Base-by-base conservation (phyloP, 2,113 vertebrate species). In the Tenebrosternarchus preto region DNA sequence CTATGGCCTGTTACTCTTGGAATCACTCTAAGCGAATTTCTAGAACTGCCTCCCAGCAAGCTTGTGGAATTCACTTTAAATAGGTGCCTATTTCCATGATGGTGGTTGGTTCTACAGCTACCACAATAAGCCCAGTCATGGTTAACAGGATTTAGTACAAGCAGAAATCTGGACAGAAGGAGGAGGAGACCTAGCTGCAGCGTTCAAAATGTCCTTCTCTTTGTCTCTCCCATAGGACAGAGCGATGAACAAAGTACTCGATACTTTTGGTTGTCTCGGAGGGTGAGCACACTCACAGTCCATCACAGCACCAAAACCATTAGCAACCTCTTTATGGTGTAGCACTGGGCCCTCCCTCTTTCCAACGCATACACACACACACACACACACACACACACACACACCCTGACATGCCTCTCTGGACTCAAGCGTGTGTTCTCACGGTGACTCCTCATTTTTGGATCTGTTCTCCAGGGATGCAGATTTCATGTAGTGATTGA, bases 281-380 rank as follows among this genome's bases (percentile, higher is more conserved):
- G 64, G 64, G n/a, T 8, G 7, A 20, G 7, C 31, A 20, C 5
- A 22, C 20, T 39, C 64, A 36, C 33, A 4, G 36, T 19, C 36
- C 29, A 36, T 67, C 31, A 36, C 64, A 67, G 64, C 64, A n/a
- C 6, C 31, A 39, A n/a, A 36, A 67, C 64, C 31, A 39, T 68
- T 39, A 68, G 19, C 63, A 66, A 33, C 11, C 25, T 33, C 63
- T 66, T 66, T n/a, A 20, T 25, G 29, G 29, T 19, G 64, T 0
- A 19, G 11, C 17, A 20, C 6, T 12, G 2, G 12, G 43, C 16
- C 22, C 29, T 19, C 27, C 31, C 27, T 31, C 59, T 61, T 3
- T 39, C 8, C 39, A 36, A 7, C 8, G 15, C 4, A 11, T 39
- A 12, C 43, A 50, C 12, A 15, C 9, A 12, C 3, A 15, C 33